These are phyloP conservation scores for Chrysocyon brachyurus DNA, from an alignment of 2,797 vertebrate genomes.

Conservation along the genomic window DNA sequence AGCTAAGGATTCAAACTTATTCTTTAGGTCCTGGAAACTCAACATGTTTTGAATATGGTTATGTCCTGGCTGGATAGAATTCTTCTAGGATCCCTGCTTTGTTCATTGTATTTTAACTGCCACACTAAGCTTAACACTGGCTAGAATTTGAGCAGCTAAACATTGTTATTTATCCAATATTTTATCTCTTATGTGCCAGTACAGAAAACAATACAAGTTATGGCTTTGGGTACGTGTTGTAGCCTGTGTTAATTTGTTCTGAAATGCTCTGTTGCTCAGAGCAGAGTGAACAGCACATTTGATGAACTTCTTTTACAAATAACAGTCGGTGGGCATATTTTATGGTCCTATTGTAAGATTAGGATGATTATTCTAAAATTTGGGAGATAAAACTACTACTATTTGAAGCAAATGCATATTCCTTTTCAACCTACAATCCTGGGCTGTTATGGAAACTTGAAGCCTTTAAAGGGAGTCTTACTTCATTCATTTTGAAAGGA, in stretches of 20 bases:
- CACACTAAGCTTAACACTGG: not conserved
- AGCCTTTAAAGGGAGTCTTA: not conserved
- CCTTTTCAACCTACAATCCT: not conserved
- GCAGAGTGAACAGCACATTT: not conserved
- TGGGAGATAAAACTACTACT: not conserved
- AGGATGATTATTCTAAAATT: not conserved
- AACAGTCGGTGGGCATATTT: not conserved
- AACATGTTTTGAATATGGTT: not conserved
- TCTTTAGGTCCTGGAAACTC: not conserved
- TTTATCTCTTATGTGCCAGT: not conserved
- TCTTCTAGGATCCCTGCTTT: not conserved
- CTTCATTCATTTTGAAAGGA: not conserved
- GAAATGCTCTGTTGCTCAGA: not conserved
- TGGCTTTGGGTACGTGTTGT: not conserved
- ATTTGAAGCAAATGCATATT: not conserved
- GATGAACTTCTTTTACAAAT: conserved; percentile 37
- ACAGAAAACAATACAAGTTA: not conserved
- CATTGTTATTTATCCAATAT: not conserved
- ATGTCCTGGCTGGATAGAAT: not conserved
- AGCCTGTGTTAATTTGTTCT: not conserved
- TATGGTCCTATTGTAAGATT: not conserved
- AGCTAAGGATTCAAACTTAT: not conserved
- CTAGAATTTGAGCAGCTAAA: not conserved
- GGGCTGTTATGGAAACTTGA: not conserved
- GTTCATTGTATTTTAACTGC: not conserved